These are phyloP conservation scores for Agrochola lychnidis DNA, from an alignment of 2,888 invertebrate genomes.

Conservation along the genomic window DNA sequence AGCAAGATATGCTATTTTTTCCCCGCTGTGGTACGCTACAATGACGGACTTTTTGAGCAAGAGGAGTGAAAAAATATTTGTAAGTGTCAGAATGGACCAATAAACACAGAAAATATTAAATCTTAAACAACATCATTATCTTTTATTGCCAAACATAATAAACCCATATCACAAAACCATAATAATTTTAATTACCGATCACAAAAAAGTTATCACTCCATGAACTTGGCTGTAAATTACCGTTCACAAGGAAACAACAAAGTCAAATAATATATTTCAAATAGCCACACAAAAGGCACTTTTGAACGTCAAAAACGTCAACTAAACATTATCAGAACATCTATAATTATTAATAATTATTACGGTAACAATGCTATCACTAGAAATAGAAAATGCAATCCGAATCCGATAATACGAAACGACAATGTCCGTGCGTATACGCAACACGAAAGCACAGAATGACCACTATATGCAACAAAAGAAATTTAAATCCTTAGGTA, in stretches of 20 bases:
- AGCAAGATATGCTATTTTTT: too few relatives aligned
- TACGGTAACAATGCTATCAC: conserved; percentile 47
- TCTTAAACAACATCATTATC: background rate
- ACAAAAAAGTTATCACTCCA: background rate
- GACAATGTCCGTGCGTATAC: conserved; percentile 65
- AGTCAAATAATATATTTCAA: too few relatives aligned
- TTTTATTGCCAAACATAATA: background rate
- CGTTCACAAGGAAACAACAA: background rate
- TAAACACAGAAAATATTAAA: background rate
- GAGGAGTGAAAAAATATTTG: background rate
- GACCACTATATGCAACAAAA: background rate
- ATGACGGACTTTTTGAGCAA: too few relatives aligned
- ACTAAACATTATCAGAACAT: conserved; percentile 38
- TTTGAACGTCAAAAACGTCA: too few relatives aligned
- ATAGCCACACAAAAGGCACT: too few relatives aligned
- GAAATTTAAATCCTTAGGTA: background rate
- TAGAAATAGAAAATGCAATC: conserved; percentile 69
- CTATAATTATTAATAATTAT: conserved; percentile 27
- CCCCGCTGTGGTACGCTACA: too few relatives aligned
- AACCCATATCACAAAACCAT: background rate
- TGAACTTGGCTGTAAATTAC: background rate
- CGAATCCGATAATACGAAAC: conserved; percentile 66
- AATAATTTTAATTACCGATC: background rate
- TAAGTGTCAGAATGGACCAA: background rate
- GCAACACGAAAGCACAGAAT: conserved; percentile 16